Base-by-base conservation (phyloP, 2,797 vertebrate genomes). In the Microctenopoma steveboyesi region DNA sequence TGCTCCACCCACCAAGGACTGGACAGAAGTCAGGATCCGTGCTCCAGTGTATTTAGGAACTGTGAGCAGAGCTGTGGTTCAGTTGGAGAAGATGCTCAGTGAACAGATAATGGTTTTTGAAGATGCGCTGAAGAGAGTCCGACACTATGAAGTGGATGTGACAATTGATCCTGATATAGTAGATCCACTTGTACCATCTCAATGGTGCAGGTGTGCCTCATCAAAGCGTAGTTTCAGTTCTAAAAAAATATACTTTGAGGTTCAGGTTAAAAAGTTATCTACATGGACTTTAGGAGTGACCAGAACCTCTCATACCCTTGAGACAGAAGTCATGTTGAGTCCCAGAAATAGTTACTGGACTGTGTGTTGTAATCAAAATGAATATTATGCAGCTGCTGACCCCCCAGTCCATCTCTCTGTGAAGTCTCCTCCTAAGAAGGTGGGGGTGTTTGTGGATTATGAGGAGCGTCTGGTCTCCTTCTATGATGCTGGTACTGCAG, bases 271-370 rank as follows among this genome's bases (percentile, higher is more conserved):
- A 33, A 2, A 16, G 4, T 39, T n/a, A 22, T 25, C 30, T 12
- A 2, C 6, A 0, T 78, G 76, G 70, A 43, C 16, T 15, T 68
- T 74, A 30, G 84, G 82, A 0, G 70, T 62, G 18, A 68, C 54
- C 64, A 69, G 13, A 46, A 50, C 62, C 27, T 68, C 74, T 15
- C 72, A 67, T 16, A 76, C 57, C 46, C 79, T 66, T 30, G 28
- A 30, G n/a, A 28, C 4, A n/a, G 0, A 1, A 1, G 61, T 72
- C 4, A 40, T 4, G 10, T 0, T 13, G 1, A 46, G 1, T 4
- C 78, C 74, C 5, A 2, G 42, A 2, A 4, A 67, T 35, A 79
- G 84, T 48, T 78, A 57, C 52, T 89, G 84, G 81, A 57, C 14
- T 1, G 5, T 88, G 5, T 2, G 43, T 11, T 13, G 69, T 4